Evolutionary conservation across 2,797 vertebrate genomes (phyloP), one percentile per base, ranked within the genome.

Genomic region (Synanceia verrucosa): DNA sequence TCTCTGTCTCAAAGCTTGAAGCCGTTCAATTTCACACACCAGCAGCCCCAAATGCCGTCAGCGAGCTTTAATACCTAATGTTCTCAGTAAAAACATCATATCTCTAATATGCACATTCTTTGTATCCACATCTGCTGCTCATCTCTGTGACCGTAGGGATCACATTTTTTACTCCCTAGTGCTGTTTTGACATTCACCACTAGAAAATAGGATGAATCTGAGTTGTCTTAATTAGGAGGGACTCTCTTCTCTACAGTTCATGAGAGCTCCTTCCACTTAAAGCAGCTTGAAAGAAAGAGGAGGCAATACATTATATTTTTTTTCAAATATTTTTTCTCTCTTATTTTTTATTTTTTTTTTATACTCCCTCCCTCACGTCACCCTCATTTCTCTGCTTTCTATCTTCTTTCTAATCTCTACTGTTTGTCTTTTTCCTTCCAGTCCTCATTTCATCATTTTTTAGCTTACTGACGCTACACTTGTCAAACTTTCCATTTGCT

Each of bases 181-280:
- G 24, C 31, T 43, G 47, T 31, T 68, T 47, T 51, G 31, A 69
- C 64, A 44, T 58, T 69, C 39, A 36, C 18, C 8, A 16, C 16
- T 16, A 33, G 41, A 50, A 58, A 58, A 63, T 4, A 53, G 23
- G 21, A 12, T 4, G 2, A 70, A 48, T 36, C 43, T 41, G 26
- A 47, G 55, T 41, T 2, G 0, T 72, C 67, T 62, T 75, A 65
- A 73, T 73, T 46, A 71, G 80, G 3, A 21, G 33, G 3, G 29
- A 41, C 31, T 65, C 18, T 66, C n/a, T 55, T 23, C 52, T 73
- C 6, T 43, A 10, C 18, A 19, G 19, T 29, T 64, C 29, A 36
- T 3, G 24, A 21, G 51, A 53, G 36, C 28, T 18, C 47, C 29
- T 46, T 60, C 12, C 8, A 2, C 23, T 63, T 50, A 18, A 65